Conservation (phyloP, 2,113 vertebrate genomes). For the Lathamus discolor region DNA sequence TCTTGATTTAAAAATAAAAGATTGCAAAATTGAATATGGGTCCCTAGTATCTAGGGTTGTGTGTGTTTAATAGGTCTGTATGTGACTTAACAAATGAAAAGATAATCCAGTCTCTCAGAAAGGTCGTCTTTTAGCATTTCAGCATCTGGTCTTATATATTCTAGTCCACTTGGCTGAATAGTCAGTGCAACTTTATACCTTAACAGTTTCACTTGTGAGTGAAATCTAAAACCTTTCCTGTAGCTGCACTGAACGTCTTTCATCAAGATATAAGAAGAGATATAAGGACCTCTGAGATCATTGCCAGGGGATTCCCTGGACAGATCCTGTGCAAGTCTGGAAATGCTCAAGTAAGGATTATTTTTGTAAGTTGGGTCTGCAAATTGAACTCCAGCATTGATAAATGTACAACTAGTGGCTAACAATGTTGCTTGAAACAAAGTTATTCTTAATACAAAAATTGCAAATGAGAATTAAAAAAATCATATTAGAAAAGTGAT, state of each 20-base stretch:
- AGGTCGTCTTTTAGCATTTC: not conserved
- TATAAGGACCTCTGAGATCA: not conserved
- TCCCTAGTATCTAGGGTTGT: not conserved
- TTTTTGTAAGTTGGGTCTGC: not conserved
- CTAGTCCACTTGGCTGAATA: not conserved
- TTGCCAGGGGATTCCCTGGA: not conserved
- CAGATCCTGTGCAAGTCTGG: not conserved
- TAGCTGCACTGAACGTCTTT: not conserved
- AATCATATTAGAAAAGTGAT: not conserved
- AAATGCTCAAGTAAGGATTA: not conserved
- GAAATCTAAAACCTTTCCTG: not conserved
- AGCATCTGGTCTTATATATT: not conserved
- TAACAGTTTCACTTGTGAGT: not conserved
- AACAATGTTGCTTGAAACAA: not conserved
- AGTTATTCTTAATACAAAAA: not conserved
- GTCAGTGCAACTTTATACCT: not conserved
- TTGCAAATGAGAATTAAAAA: not conserved
- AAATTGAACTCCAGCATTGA: not conserved
- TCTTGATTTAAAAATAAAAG: slow-evolving; percentile 57
- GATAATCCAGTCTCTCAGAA: not conserved
- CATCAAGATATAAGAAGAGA: not conserved
- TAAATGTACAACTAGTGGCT: not conserved
- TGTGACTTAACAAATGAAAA: not conserved
- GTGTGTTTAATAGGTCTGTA: not conserved
- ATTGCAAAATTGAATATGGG: not conserved